These are phyloP conservation scores for Lasioglossum villosulum DNA, from an alignment of 2,888 invertebrate genomes.

Conservation along the genomic window DNA sequence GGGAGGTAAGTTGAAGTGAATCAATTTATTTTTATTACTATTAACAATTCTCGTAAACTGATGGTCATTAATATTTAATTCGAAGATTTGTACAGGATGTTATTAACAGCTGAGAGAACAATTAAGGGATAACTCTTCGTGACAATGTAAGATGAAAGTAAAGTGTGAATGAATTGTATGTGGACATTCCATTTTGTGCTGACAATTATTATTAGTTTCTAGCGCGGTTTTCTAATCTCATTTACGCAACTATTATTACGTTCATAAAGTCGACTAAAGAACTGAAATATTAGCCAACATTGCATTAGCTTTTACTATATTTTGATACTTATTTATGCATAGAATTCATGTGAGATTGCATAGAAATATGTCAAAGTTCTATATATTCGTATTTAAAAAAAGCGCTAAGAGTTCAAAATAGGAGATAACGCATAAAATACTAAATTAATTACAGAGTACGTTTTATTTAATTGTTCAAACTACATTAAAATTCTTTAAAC, in stretches of 20 bases:
- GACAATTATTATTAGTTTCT: not conserved
- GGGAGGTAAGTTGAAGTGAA: constrained; percentile 78
- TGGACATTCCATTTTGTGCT: not conserved
- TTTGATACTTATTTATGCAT: not conserved
- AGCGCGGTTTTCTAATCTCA: not conserved
- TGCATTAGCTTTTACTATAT: not conserved
- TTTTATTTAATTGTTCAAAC: not conserved
- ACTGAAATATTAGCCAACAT: not conserved
- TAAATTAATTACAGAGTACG: not conserved
- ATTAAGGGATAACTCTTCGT: not conserved
- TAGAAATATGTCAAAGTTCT: not conserved
- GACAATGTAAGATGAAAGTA: not conserved
- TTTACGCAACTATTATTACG: not conserved
- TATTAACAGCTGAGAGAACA: not conserved
- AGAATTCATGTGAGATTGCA: not conserved
- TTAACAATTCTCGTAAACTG: not conserved
- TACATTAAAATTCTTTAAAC: not conserved
- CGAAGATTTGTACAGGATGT: constrained; percentile 5
- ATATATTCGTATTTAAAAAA: not conserved
- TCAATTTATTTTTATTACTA: constrained; percentile 24
- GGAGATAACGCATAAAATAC: not conserved
- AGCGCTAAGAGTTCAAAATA: not conserved
- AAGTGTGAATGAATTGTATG: not conserved
- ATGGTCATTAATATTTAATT: not conserved
- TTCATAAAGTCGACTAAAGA: not conserved